A percentile compares a stretch with the other conserved stretches of the same genome.
phyloP scores from a whole-genome alignment of 2,113 vertebrate genomes.

The Telmatochromis bifrenatus region DNA sequence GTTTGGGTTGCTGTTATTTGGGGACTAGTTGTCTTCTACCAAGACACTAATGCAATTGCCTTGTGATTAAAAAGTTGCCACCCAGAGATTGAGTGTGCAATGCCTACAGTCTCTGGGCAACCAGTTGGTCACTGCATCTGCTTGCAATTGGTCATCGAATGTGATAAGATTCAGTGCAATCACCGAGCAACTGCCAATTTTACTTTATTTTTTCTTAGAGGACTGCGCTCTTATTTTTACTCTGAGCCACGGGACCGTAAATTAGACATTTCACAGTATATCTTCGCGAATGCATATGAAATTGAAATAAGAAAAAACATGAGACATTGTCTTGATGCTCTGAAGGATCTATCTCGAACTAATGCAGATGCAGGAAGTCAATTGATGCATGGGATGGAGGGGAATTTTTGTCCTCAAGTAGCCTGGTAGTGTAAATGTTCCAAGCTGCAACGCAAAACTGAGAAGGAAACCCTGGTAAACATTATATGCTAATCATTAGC shows the following conservation, averaged over 20 bases:
- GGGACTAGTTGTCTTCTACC: accelerated
- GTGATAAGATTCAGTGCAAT: neutral
- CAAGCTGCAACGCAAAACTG: neutral
- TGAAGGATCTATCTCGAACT: neutral
- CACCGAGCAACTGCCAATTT: neutral
- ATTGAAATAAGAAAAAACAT: too few relatives aligned
- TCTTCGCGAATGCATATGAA: too few relatives aligned
- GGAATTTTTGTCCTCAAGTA: neutral
- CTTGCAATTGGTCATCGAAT: neutral
- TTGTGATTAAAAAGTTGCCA: neutral
- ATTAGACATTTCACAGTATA: too few relatives aligned
- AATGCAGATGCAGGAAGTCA: neutral
- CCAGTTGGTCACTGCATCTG: neutral
- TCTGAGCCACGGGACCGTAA: too few relatives aligned
- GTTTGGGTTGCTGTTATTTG: neutral
- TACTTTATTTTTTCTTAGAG: neutral
- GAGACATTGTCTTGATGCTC: neutral
- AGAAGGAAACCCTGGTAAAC: neutral
- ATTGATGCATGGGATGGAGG: neutral
- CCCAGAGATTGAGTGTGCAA: neutral
- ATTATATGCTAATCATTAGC: neutral
- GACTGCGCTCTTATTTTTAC: neutral
- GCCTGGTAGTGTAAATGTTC: neutral
- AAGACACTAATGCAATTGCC: neutral
- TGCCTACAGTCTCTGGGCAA: neutral